A percentile compares a stretch with the other conserved stretches of the same genome.
phyloP scores from a whole-genome alignment of 2,113 vertebrate species.

The Promerops cafer region DNA sequence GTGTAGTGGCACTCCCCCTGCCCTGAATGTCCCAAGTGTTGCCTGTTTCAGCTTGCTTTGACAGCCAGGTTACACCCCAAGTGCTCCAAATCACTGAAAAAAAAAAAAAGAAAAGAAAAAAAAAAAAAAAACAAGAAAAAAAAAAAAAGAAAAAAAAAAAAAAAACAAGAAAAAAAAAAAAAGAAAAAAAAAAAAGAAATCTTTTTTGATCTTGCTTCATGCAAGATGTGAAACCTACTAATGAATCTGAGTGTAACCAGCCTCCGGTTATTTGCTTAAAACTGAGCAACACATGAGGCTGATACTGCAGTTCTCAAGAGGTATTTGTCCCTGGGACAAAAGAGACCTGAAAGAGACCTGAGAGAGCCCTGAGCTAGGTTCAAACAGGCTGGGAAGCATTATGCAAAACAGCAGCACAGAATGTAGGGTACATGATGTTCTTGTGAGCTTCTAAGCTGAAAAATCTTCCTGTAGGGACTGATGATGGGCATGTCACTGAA shows the following conservation, averaged over 20 bases:
- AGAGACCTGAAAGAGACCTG: background rate
- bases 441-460: background rate
- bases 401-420: background rate
- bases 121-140: too few species aligned
- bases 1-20: background rate
- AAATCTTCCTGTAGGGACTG: background rate
- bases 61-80: background rate
- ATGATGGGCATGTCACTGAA: background rate
- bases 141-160: background rate
- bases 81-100: background rate
- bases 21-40: background rate
- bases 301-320: background rate
- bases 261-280: background rate
- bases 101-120: background rate
- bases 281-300: background rate
- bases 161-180: accelerated
- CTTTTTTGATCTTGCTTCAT: background rate
- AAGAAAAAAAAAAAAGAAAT: background rate
- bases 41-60: background rate
- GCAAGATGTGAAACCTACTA: background rate
- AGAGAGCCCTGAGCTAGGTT: background rate
- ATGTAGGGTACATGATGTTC: background rate
- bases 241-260: background rate
- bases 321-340: background rate
- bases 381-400: background rate